phyloP scores from a whole-genome alignment of 2,797 vertebrate species.

The Crypturellus tataupa region DNA sequence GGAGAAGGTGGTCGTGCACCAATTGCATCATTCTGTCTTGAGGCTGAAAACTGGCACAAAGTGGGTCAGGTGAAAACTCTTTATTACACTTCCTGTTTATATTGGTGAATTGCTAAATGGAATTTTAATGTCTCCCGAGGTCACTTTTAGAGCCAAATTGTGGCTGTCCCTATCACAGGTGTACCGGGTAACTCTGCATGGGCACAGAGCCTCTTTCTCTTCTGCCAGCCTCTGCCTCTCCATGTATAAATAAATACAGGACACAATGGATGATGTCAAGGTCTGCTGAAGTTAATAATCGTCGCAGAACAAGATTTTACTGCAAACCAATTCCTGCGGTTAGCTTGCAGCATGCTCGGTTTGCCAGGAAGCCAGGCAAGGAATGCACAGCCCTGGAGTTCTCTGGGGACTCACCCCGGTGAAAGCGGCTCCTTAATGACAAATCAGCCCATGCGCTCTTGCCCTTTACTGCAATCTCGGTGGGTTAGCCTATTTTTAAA shows the following conservation, averaged over 20 bases:
- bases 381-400: background rate
- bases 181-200: background rate
- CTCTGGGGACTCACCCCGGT: background rate
- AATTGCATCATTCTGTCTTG: constrained; percentile 19
- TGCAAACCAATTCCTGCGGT: background rate
- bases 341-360: background rate
- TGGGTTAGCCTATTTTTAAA: background rate
- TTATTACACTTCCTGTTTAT: constrained; percentile 23
- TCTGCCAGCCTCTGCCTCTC: background rate
- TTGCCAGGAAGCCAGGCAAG: background rate
- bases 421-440: background rate
- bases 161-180: constrained; percentile 2
- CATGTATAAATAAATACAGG: background rate
- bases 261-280: background rate
- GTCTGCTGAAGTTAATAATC: background rate
- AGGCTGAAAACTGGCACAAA: background rate
- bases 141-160: background rate
- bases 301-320: background rate
- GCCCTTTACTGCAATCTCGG: background rate
- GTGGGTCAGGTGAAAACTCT: constrained; percentile 8
- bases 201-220: constrained; percentile 17
- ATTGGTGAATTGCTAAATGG: background rate
- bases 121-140: constrained; percentile 27
- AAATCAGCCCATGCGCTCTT: background rate
- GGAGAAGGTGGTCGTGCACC: background rate